A percentile compares a stretch with the other conserved stretches of the same genome.
These are phyloP conservation scores for Helicoverpa zea DNA, from an alignment of 1,140 invertebrate genomes.

Conservation along the genomic window DNA sequence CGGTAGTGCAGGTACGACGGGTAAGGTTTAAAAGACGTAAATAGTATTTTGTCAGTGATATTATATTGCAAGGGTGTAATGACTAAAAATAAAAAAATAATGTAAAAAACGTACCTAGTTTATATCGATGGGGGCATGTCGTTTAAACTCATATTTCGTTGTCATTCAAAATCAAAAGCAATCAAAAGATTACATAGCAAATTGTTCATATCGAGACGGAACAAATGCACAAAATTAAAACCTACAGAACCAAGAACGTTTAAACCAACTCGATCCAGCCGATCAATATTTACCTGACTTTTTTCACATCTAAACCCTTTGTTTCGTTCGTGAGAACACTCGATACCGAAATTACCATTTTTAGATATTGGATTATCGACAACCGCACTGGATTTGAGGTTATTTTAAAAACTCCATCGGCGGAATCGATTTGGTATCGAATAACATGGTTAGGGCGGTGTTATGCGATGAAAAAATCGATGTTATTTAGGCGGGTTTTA, in stretches of 20 bases:
- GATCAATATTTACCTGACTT: conserved; percentile 53
- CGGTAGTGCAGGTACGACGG: no score
- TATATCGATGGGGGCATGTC: no score
- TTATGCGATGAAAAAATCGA: conserved; percentile 38
- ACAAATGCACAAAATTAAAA: neutral
- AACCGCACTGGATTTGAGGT: conserved; percentile 70
- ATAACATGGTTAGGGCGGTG: conserved; percentile 70
- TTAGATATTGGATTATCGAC: conserved; percentile 82
- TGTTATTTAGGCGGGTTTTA: conserved; percentile 40
- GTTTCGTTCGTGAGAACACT: conserved; percentile 78
- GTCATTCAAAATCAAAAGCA: no score
- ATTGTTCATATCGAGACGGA: no score
- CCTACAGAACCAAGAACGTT: conserved; percentile 16
- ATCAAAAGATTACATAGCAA: no score
- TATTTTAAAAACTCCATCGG: conserved; percentile 65
- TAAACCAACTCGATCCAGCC: neutral
- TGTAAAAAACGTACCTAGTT: no score
- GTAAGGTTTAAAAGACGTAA: no score
- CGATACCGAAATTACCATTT: conserved; percentile 81
- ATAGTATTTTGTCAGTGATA: no score
- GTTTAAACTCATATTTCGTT: no score
- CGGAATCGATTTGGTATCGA: conserved; percentile 67
- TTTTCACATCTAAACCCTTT: conserved; percentile 72
- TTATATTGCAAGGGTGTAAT: no score
- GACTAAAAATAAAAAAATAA: no score